phyloP scores from a whole-genome alignment of 2,113 vertebrate genomes.

The Tursiops truncatus region DNA sequence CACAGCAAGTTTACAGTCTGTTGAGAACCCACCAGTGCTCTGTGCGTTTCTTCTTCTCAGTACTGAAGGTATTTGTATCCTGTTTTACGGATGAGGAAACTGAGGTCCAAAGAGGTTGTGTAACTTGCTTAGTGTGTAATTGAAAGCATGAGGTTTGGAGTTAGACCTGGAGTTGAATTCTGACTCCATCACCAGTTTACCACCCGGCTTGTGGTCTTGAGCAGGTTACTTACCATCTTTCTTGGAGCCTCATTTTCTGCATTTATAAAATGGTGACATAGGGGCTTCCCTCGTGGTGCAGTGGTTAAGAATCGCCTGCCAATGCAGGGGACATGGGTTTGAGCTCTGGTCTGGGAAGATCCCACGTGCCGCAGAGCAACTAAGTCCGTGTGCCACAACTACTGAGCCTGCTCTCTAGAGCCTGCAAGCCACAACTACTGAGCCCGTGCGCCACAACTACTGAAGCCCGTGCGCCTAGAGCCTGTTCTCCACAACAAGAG shows the following conservation, averaged over 20 bases:
- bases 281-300: too few relatives aligned
- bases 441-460: too few relatives aligned
- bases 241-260: neutral
- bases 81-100: neutral
- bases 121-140: neutral
- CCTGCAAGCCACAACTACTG: too few relatives aligned
- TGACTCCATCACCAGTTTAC: neutral
- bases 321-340: too few relatives aligned
- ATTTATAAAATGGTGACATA: neutral
- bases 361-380: too few relatives aligned
- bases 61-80: neutral
- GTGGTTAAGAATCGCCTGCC: too few relatives aligned
- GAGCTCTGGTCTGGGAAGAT: too few relatives aligned
- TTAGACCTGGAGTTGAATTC: neutral
- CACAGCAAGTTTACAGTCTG: neutral
- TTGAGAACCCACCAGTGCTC: neutral
- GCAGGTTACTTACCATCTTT: neutral
- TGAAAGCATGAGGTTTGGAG: neutral
- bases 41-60: neutral
- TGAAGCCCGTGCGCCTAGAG: too few relatives aligned
- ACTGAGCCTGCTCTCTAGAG: too few relatives aligned
- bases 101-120: neutral
- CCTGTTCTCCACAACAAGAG: too few relatives aligned
- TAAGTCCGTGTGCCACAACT: too few relatives aligned
- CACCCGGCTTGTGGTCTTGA: neutral